Evolutionary conservation across 2,113 vertebrate genomes (phyloP).

Genomic region (Sciurus niger): DNA sequence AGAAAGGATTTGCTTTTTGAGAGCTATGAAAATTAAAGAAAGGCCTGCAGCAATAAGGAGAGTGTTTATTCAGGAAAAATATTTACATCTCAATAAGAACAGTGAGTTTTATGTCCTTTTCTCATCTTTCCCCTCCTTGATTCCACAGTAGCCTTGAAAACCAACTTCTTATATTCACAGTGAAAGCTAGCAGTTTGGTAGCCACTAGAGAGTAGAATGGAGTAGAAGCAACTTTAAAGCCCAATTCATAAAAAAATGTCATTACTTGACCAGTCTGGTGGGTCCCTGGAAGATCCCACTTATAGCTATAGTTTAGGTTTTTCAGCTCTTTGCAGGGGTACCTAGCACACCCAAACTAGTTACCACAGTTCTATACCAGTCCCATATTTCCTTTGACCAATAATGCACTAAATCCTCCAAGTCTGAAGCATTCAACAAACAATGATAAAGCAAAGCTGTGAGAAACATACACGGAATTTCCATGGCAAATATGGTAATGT

Average conservation of each 20-base stretch:
- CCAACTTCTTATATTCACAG: neutral
- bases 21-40: neutral
- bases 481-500: neutral
- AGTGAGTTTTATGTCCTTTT: constrained; percentile 7
- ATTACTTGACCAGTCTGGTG: neutral
- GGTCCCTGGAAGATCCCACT: neutral
- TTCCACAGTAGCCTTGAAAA: constrained; percentile 23
- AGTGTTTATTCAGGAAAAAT: neutral
- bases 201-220: neutral
- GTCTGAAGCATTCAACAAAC: neutral
- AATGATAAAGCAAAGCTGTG: neutral
- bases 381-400: neutral
- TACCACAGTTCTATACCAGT: neutral
- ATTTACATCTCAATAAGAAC: neutral
- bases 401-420: neutral
- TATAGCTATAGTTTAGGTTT: neutral
- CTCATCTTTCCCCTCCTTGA: neutral
- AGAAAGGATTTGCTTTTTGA: neutral
- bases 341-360: neutral
- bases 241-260: neutral
- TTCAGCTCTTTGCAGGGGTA: neutral
- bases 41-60: neutral
- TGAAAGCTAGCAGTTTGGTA: neutral
- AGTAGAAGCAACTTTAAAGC: constrained; percentile 6
- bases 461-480: neutral